These are phyloP conservation scores for Smutsia gigantea DNA, from an alignment of 2,797 vertebrate genomes.

Conservation along the genomic window DNA sequence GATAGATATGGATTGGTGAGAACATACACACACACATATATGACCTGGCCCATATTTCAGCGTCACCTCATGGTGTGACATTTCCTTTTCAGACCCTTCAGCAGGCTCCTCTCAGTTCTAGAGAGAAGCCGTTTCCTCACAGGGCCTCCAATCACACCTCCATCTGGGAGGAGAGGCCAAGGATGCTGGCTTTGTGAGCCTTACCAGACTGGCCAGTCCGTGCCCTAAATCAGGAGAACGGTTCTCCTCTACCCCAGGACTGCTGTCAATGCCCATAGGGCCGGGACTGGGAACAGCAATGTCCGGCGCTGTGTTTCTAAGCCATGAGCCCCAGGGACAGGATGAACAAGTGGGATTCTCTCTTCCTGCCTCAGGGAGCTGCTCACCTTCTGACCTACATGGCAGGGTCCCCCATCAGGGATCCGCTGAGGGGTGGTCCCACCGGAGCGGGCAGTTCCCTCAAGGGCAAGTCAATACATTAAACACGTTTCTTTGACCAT, in stretches of 20 bases:
- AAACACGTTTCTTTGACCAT: background rate
- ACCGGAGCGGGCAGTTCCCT: background rate
- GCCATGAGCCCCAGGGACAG: fast-evolving
- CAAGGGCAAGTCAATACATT: background rate
- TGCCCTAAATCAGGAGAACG: background rate
- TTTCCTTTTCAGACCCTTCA: background rate
- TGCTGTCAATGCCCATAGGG: background rate
- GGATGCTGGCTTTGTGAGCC: background rate
- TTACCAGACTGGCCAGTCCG: background rate
- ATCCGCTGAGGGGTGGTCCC: fast-evolving
- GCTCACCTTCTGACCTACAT: fast-evolving
- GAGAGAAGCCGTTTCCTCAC: background rate
- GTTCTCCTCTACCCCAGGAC: background rate
- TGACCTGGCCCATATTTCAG: background rate
- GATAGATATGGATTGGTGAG: background rate
- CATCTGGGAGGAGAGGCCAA: background rate
- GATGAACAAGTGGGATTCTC: fast-evolving
- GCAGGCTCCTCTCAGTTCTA: background rate
- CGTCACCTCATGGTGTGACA: fast-evolving
- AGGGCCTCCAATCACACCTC: background rate
- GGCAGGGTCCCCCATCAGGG: too few relatives aligned
- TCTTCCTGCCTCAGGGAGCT: fast-evolving
- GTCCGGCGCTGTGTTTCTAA: background rate
- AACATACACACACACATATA: background rate
- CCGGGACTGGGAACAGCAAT: background rate